Evolutionary conservation across 2,888 invertebrate species (phyloP).

Genomic region (Formica aserva): DNA sequence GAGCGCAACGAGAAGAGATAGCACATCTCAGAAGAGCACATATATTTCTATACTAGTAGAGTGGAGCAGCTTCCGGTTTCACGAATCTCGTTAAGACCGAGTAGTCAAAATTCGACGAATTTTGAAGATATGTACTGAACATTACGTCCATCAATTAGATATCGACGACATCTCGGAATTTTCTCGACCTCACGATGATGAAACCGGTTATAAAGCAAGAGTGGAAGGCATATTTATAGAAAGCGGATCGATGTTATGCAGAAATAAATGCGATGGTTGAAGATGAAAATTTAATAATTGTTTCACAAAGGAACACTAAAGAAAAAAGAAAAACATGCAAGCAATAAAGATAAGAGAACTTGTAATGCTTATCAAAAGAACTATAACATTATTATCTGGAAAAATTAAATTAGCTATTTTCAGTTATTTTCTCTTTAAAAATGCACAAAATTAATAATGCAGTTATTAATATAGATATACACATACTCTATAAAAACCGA

Average conservation of each 20-base stretch:
- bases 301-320: constrained; percentile 48
- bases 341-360: constrained; percentile 71
- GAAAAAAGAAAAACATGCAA: constrained; percentile 75
- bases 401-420: constrained; percentile 66
- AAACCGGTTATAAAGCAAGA: constrained; percentile 21
- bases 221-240: not conserved
- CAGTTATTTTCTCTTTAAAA: constrained; percentile 46
- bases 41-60: constrained; percentile 6
- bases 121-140: not conserved
- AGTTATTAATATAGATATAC: not conserved
- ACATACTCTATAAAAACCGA: not conserved
- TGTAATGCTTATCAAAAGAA: constrained; percentile 77
- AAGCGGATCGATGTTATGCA: not conserved
- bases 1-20: constrained; percentile 14
- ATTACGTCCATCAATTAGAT: constrained; percentile 3
- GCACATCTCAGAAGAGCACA: not conserved
- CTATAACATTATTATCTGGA: constrained; percentile 80
- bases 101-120: not conserved
- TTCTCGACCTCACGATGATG: constrained; percentile 33
- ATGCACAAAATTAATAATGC: constrained; percentile 22
- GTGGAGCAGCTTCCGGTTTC: not conserved
- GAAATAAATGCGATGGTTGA: not conserved
- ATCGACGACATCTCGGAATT: constrained; percentile 8
- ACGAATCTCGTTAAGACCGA: constrained; percentile 24
- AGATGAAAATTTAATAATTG: constrained; percentile 6